These are phyloP conservation scores for Tupaia tana DNA, from an alignment of 2,113 vertebrate genomes.

Conservation along the genomic window DNA sequence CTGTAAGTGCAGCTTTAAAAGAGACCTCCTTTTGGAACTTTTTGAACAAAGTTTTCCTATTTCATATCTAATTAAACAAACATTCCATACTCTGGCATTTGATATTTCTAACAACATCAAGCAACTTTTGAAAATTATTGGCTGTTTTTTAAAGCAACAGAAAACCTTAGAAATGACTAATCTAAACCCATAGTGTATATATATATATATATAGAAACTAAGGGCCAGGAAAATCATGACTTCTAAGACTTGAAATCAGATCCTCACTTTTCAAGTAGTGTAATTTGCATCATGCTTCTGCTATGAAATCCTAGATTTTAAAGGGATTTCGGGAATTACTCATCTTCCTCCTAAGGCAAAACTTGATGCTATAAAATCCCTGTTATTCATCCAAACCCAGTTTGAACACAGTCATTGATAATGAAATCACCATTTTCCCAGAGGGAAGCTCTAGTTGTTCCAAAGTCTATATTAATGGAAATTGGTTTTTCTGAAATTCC, in stretches of 20 bases:
- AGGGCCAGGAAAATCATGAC: background rate
- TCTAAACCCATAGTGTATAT: background rate
- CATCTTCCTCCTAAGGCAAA: background rate
- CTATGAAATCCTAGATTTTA: background rate
- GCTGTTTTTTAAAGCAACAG: background rate
- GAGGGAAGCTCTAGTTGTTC: conserved; percentile 36
- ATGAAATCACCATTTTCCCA: conserved; percentile 49
- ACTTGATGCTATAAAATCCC: conserved; percentile 19
- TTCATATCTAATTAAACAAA: conserved; percentile 34
- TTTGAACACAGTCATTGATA: conserved; percentile 19
- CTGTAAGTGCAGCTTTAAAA: background rate
- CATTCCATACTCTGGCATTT: background rate
- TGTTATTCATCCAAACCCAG: background rate
- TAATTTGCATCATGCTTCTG: background rate
- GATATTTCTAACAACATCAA: background rate
- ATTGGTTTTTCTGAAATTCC: conserved; percentile 51
- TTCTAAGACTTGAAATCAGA: conserved; percentile 6
- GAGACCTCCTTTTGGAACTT: background rate
- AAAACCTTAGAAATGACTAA: conserved; percentile 33
- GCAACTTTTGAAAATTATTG: background rate
- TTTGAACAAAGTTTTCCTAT: background rate
- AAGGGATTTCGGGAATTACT: conserved; percentile 13
- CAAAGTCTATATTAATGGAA: conserved; percentile 33
- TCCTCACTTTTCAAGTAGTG: background rate
- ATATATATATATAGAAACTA: background rate